A percentile compares a stretch with the other conserved stretches of the same genome.
phyloP scores from a whole-genome alignment of 2,113 vertebrate species.

The Gobio gobio region DNA sequence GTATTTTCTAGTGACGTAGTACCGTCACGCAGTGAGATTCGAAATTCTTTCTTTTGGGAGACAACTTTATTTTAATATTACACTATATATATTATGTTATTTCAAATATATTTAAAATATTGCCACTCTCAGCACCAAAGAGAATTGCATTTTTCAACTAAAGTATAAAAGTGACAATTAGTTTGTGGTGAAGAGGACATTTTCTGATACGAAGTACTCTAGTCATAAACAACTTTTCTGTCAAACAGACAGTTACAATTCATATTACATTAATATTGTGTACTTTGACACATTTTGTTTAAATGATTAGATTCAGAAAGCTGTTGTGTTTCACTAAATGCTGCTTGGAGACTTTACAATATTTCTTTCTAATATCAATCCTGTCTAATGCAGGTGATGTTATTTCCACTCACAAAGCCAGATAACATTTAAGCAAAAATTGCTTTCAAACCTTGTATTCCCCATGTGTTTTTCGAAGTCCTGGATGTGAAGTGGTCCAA shows the following conservation, averaged over 20 bases:
- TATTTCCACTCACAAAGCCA: not conserved
- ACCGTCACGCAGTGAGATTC: no score
- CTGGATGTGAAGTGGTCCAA: constrained; percentile 62
- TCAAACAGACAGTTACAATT: not conserved
- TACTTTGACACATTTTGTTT: not conserved
- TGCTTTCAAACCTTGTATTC: constrained; percentile 65
- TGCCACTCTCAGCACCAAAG: not conserved
- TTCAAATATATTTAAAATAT: not conserved
- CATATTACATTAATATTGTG: not conserved
- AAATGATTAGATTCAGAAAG: not conserved
- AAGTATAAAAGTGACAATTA: not conserved
- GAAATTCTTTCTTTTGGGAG: no score
- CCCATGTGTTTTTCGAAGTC: constrained; percentile 69
- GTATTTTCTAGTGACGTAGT: no score
- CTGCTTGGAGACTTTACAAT: not conserved
- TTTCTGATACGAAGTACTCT: not conserved
- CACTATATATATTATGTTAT: no score
- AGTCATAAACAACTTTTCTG: not conserved
- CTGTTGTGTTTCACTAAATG: not conserved
- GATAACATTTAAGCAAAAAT: not conserved
- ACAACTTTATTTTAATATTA: no score
- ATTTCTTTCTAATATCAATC: constrained; percentile 9
- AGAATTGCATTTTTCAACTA: not conserved
- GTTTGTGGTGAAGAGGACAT: not conserved
- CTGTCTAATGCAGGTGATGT: not conserved